phyloP scores from a whole-genome alignment of 2,113 vertebrate species.

The Chloropsis cyanopogon region DNA sequence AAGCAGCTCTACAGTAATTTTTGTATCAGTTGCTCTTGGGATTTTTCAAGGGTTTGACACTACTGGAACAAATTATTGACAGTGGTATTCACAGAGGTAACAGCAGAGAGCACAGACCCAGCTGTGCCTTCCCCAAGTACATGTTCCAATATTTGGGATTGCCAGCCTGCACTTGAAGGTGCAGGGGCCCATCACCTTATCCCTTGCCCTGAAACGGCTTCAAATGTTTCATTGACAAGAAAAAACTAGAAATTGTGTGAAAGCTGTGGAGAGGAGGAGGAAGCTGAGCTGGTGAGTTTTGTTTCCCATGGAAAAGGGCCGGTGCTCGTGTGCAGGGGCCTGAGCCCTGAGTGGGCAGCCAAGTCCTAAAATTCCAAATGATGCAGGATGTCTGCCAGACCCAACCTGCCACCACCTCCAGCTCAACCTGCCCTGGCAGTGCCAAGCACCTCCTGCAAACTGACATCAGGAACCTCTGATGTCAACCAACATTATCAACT shows the following conservation, averaged over 20 bases:
- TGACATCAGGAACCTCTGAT: no score
- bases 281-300: neutral
- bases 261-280: neutral
- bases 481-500: no score
- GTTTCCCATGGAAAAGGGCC: no score
- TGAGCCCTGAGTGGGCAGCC: no score
- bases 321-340: no score
- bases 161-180: accelerated
- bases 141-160: neutral
- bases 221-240: neutral
- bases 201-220: neutral
- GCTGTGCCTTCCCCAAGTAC: neutral
- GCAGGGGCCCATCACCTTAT: accelerated
- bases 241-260: neutral
- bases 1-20: neutral
- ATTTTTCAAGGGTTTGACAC: neutral
- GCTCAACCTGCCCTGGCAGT: no score
- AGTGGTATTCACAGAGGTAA: neutral
- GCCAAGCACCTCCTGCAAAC: no score
- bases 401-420: no score
- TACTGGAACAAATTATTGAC: neutral
- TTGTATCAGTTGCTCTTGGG: neutral
- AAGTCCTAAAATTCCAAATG: no score
- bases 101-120: neutral
- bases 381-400: no score